Conservation (phyloP, 2,797 vertebrate genomes). For the Channallabes apus region DNA sequence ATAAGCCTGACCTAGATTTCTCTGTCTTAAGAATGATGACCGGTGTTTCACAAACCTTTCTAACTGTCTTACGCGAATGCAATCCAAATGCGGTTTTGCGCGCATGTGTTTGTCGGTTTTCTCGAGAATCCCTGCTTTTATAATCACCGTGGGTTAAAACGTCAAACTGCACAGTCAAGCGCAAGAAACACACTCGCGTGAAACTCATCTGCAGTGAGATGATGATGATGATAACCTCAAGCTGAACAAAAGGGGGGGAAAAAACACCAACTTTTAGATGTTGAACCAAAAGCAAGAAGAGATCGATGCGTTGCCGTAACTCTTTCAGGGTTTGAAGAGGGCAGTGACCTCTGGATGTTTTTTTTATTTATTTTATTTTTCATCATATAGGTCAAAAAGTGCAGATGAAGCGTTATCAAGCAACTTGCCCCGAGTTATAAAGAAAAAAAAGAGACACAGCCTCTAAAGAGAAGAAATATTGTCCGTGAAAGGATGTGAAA, state of each 20-base stretch:
- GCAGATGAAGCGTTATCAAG: neutral
- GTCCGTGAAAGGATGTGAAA: neutral
- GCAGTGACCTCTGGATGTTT: neutral
- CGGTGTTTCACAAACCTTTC: neutral
- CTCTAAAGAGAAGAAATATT: neutral
- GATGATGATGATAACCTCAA: neutral
- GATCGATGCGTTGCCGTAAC: no score
- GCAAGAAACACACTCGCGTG: neutral
- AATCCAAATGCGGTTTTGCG: neutral
- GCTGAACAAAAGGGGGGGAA: neutral
- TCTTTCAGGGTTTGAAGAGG: neutral
- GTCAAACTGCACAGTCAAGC: neutral
- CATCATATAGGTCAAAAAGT: neutral
- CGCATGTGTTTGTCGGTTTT: neutral
- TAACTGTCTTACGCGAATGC: neutral
- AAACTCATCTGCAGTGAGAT: neutral
- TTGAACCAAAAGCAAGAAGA: neutral
- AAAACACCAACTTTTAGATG: neutral
- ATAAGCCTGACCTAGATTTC: constrained; percentile 37
- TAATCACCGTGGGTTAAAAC: neutral
- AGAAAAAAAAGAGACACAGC: no score
- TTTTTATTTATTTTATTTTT: neutral
- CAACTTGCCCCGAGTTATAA: neutral
- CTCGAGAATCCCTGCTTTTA: neutral
- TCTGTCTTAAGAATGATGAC: constrained; percentile 7